Evolutionary conservation across 2,113 vertebrate genomes (phyloP).

Genomic region (Antennarius striatus): DNA sequence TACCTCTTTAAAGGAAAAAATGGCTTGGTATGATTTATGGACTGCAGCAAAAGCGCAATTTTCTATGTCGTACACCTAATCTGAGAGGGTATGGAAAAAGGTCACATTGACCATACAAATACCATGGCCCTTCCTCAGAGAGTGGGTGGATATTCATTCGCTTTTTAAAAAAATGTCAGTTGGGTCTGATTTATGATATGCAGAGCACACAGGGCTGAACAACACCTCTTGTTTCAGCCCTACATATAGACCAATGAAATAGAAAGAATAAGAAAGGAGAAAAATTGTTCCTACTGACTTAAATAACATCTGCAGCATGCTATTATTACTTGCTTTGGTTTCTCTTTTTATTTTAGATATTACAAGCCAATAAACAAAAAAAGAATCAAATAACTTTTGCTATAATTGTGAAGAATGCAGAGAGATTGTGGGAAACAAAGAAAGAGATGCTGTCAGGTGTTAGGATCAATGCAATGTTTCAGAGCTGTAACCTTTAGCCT

Average conservation of each 20-base stretch:
- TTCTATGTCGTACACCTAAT: conserved; percentile 98
- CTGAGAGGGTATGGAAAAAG: conserved; percentile 93
- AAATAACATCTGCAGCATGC: conserved; percentile 25
- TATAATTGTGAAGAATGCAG: conserved; percentile 29
- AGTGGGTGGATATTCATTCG: conserved; percentile 96
- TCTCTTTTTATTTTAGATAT: not conserved
- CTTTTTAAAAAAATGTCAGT: conserved; percentile 91
- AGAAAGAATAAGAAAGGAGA: conserved; percentile 64
- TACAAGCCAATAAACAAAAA: conserved; percentile 12
- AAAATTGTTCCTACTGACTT: conserved; percentile 26
- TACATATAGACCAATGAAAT: conserved; percentile 58
- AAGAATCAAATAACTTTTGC: not conserved
- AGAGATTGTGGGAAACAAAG: conserved; percentile 27
- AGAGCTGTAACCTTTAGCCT: conserved; percentile 80
- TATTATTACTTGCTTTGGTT: conserved; percentile 11
- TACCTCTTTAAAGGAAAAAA: conserved; percentile 98
- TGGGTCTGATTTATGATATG: conserved; percentile 90
- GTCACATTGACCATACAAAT: conserved; percentile 95
- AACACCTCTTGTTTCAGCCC: conserved; percentile 84
- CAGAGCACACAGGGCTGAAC: conserved; percentile 79
- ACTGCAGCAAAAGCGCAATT: conserved; percentile 97
- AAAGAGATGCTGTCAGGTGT: conserved; percentile 76
- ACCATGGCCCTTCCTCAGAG: conserved; percentile 91
- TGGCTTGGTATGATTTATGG: conserved; percentile 98
- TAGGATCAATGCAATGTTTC: conserved; percentile 79